Conservation (phyloP, 2,797 vertebrate genomes). For the Chiroxiphia lanceolata region DNA sequence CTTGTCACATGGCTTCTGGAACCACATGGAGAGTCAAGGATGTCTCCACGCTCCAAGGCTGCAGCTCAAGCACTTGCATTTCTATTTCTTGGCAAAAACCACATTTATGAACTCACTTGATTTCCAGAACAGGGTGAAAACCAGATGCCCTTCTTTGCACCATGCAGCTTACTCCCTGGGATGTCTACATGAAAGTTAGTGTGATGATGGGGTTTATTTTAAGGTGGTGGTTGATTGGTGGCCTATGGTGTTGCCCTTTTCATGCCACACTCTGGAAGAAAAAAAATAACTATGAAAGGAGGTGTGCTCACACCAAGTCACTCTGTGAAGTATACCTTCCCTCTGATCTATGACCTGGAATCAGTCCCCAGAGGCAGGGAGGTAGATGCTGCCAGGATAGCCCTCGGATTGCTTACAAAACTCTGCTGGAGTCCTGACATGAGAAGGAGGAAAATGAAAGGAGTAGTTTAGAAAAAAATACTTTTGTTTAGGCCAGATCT, state of each 20-base stretch:
- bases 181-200: slow-evolving; percentile 50
- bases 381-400: slow-evolving; percentile 42
- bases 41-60: background rate
- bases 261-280: slow-evolving; percentile 33
- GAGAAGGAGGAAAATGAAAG: slow-evolving; percentile 63
- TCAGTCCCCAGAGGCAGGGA: slow-evolving; percentile 43
- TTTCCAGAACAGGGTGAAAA: slow-evolving; percentile 62
- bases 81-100: slow-evolving; percentile 39
- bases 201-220: slow-evolving; percentile 53
- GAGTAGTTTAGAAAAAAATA: slow-evolving; percentile 59
- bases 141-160: slow-evolving; percentile 51
- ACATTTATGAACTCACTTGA: background rate
- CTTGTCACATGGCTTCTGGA: slow-evolving; percentile 11
- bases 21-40: slow-evolving; percentile 16
- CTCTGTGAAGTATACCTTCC: slow-evolving; percentile 46
- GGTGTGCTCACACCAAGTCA: background rate
- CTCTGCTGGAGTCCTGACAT: slow-evolving; percentile 63
- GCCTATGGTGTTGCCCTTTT: slow-evolving; percentile 54
- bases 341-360: slow-evolving; percentile 64
- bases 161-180: slow-evolving; percentile 27
- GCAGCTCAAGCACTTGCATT: slow-evolving; percentile 13
- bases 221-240: slow-evolving; percentile 57
- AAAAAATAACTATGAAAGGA: slow-evolving; percentile 40
- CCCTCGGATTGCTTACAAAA: slow-evolving; percentile 51
- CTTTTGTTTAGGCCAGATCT: slow-evolving; percentile 66